Conservation (phyloP, 2,113 vertebrate species). For the Oncorhynchus keta region DNA sequence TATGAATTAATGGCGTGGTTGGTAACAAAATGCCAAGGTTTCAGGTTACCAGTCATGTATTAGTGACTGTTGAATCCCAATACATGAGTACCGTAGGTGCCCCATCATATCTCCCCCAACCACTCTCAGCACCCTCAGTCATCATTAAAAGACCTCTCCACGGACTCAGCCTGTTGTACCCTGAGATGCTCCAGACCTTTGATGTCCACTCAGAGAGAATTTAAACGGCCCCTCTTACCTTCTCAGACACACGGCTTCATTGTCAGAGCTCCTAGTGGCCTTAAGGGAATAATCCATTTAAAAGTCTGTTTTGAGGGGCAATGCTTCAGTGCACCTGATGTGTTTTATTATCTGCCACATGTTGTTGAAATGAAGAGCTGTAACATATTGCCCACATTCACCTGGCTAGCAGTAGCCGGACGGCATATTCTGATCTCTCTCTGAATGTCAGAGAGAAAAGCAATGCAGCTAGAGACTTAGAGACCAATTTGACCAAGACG, state of each 20-base stretch:
- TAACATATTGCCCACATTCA: no score
- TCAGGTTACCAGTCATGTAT: not conserved
- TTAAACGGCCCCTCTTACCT: conserved; percentile 15
- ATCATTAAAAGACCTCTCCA: conserved; percentile 37
- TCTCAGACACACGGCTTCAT: not conserved
- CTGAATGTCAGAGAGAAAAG: no score
- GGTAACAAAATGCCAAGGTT: not conserved
- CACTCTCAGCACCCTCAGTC: not conserved
- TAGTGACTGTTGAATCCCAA: not conserved
- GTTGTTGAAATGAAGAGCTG: not conserved
- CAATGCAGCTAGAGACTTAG: no score
- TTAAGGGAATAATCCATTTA: not conserved
- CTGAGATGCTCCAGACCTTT: conserved; percentile 38
- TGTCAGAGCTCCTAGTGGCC: not conserved
- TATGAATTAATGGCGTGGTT: not conserved
- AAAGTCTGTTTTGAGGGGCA: not conserved
- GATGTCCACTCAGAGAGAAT: conserved; percentile 26
- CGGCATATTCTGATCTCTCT: no score
- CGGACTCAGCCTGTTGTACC: not conserved
- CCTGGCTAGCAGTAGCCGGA: no score
- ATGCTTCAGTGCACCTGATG: not conserved
- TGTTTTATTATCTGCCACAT: not conserved
- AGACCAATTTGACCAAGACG: no score
- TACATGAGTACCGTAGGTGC: not conserved
- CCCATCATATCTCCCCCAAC: no score